Conservation (phyloP, 1,140 invertebrate species). For the Hestina assimilis region DNA sequence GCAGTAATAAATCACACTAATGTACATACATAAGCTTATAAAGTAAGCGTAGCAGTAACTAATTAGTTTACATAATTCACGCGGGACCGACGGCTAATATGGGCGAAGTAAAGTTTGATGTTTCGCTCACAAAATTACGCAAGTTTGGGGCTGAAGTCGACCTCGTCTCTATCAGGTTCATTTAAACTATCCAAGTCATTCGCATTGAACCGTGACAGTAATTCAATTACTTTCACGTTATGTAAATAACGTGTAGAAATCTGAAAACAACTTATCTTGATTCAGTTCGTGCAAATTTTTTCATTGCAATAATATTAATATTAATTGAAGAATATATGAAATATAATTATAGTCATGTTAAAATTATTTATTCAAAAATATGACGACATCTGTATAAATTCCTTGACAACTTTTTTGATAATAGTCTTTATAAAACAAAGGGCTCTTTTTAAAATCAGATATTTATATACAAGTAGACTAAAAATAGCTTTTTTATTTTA, state of each 20-base stretch:
- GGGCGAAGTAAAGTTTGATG: slow-evolving; percentile 74
- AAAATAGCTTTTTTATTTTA: too few species aligned
- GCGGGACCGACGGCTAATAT: slow-evolving; percentile 72
- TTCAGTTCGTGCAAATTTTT: too few species aligned
- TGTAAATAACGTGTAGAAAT: slow-evolving; percentile 40
- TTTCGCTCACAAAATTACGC: slow-evolving; percentile 74
- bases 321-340: too few species aligned
- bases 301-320: too few species aligned
- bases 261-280: too few species aligned
- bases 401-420: too few species aligned
- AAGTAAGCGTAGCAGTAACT: slow-evolving; percentile 73
- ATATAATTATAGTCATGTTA: too few species aligned
- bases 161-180: slow-evolving; percentile 73
- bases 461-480: too few species aligned
- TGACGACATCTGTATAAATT: too few species aligned
- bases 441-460: too few species aligned
- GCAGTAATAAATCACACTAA: slow-evolving; percentile 65
- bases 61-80: slow-evolving; percentile 76
- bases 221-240: slow-evolving; percentile 72
- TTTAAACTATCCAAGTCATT: slow-evolving; percentile 77
- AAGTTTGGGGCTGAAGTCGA: slow-evolving; percentile 74
- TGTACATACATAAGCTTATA: slow-evolving; percentile 63
- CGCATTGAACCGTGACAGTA: slow-evolving; percentile 71
- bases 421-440: too few species aligned
- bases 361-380: too few species aligned